These are phyloP conservation scores for Eulemur coronatus DNA, from an alignment of 2,797 vertebrate species.

Conservation along the genomic window DNA sequence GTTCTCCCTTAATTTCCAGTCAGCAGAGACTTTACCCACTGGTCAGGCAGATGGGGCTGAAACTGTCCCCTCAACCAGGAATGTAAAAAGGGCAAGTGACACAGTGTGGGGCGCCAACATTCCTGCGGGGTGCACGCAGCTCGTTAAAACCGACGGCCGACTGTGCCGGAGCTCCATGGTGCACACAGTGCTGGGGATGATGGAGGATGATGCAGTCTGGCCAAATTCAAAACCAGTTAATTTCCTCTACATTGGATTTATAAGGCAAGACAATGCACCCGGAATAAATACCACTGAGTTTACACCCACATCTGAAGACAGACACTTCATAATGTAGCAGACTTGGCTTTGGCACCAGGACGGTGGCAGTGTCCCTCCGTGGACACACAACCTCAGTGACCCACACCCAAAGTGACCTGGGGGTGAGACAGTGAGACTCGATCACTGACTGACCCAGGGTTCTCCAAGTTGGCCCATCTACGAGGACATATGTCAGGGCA, in stretches of 20 bases:
- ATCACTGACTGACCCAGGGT: background rate
- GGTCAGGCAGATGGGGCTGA: background rate
- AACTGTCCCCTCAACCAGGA: background rate
- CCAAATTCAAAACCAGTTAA: constrained; percentile 17
- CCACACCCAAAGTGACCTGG: background rate
- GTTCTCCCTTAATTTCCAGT: background rate
- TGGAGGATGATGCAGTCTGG: background rate
- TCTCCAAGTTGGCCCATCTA: background rate
- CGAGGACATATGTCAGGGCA: background rate
- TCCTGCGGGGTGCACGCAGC: background rate
- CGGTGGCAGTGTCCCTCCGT: background rate
- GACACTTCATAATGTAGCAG: background rate
- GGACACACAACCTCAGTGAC: background rate
- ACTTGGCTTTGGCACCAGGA: background rate
- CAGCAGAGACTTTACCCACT: background rate
- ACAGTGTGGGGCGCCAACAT: too few relatives aligned
- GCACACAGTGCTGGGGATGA: background rate
- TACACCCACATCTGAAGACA: background rate
- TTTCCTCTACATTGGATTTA: background rate
- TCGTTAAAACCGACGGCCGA: background rate
- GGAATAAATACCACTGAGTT: background rate
- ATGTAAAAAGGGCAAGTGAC: background rate
- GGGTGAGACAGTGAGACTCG: background rate
- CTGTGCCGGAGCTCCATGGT: background rate
- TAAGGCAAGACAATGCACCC: background rate